phyloP scores from a whole-genome alignment of 2,113 vertebrate genomes.

The Numida meleagris region DNA sequence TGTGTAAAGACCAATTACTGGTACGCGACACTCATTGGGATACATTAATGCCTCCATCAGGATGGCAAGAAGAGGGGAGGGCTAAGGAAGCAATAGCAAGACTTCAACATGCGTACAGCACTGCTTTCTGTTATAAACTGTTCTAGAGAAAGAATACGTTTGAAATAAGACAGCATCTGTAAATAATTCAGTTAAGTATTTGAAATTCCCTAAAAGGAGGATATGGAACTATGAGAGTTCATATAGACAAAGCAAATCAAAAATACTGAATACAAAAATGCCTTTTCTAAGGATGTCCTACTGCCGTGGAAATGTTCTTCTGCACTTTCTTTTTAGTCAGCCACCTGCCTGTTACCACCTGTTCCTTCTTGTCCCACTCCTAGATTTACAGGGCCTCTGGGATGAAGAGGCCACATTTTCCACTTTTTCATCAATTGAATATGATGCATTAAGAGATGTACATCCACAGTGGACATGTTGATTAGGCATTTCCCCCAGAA shows the following conservation, averaged over 20 bases:
- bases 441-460: neutral
- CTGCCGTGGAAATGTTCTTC: neutral
- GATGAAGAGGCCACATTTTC: neutral
- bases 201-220: neutral
- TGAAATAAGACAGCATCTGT: neutral
- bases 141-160: neutral
- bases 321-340: neutral
- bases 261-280: neutral
- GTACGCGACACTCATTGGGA: neutral
- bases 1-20: neutral
- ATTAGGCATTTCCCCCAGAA: neutral
- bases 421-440: neutral
- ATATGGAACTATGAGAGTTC: neutral
- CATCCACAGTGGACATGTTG: neutral
- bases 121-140: accelerated
- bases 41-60: neutral
- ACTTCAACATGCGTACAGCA: neutral
- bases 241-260: neutral
- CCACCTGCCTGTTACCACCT: neutral
- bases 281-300: neutral
- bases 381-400: neutral
- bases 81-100: neutral
- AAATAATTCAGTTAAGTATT: neutral
- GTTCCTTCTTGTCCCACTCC: neutral
- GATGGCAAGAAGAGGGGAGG: neutral